These are phyloP conservation scores for Indri indri DNA, from an alignment of 2,113 vertebrate species.

Conservation along the genomic window DNA sequence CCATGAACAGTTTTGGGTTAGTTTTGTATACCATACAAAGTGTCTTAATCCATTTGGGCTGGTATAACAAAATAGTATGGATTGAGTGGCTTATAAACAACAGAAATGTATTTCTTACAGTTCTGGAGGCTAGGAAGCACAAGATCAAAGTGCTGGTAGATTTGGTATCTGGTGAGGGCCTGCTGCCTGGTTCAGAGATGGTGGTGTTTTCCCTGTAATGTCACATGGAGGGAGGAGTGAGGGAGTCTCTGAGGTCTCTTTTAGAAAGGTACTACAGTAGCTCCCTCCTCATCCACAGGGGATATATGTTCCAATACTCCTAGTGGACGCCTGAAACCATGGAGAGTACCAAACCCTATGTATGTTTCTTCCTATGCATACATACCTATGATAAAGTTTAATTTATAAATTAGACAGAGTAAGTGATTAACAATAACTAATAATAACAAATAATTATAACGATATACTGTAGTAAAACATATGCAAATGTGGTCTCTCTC, in stretches of 20 bases:
- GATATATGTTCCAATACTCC: not conserved
- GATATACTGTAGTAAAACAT: not conserved
- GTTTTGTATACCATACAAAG: not conserved
- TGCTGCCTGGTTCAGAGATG: not conserved
- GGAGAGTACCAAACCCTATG: not conserved
- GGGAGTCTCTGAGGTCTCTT: not conserved
- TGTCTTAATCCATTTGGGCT: not conserved
- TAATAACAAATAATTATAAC: not conserved
- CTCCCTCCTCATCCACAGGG: not conserved
- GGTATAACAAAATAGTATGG: not conserved
- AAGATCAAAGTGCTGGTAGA: not conserved
- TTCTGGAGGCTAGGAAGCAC: not conserved
- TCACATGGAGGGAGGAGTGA: fast-evolving
- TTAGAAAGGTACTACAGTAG: not conserved
- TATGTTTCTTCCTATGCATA: not conserved
- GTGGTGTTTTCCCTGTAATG: not conserved
- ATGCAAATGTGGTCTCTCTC: not conserved
- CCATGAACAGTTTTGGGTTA: not conserved
- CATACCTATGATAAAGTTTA: not conserved
- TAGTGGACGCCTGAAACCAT: not conserved
- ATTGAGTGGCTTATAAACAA: not conserved
- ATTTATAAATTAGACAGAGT: not conserved
- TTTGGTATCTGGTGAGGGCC: not conserved
- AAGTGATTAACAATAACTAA: not conserved
- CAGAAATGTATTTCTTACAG: not conserved